Evolutionary conservation across 1,140 invertebrate species (phyloP).

Genomic region (Melitaea cinxia): DNA sequence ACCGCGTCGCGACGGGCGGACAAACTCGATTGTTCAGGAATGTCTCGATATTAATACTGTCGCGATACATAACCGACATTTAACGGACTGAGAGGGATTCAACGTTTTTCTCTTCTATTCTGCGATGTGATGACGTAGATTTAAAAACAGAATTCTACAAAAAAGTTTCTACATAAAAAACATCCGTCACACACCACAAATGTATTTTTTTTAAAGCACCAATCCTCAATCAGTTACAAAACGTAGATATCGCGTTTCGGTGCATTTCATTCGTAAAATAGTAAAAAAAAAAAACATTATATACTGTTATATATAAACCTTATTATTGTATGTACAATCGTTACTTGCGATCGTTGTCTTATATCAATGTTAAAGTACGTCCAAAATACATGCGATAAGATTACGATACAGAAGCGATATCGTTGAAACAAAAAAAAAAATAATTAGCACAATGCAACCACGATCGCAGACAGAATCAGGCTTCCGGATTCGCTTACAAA

Average conservation of each 20-base stretch:
- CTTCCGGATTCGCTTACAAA: conserved; percentile 24
- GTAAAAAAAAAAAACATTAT: conserved; percentile 19
- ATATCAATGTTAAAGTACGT: conserved; percentile 1
- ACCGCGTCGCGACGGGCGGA: conserved; percentile 51
- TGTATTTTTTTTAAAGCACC: conserved; percentile 31
- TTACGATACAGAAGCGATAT: background rate
- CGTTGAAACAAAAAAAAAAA: conserved; percentile 2
- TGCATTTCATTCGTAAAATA: conserved; percentile 26
- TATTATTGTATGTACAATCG: conserved; percentile 37
- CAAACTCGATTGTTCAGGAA: conserved; percentile 71
- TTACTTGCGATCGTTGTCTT: conserved; percentile 25
- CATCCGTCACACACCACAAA: conserved; percentile 18
- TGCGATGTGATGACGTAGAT: conserved; percentile 15
- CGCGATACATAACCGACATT: conserved; percentile 35
- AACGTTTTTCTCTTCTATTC: background rate
- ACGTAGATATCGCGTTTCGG: conserved; percentile 6
- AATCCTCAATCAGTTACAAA: conserved; percentile 28
- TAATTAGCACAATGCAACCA: conserved; percentile 19
- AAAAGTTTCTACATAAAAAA: background rate
- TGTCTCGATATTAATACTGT: conserved; percentile 76
- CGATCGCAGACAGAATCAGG: conserved; percentile 36
- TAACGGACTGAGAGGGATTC: conserved; percentile 37
- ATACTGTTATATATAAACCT: conserved; percentile 25
- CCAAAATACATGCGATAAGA: background rate
- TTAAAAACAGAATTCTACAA: background rate